These are phyloP conservation scores for Poecile montanus DNA, from an alignment of 2,797 vertebrate species.

Conservation along the genomic window DNA sequence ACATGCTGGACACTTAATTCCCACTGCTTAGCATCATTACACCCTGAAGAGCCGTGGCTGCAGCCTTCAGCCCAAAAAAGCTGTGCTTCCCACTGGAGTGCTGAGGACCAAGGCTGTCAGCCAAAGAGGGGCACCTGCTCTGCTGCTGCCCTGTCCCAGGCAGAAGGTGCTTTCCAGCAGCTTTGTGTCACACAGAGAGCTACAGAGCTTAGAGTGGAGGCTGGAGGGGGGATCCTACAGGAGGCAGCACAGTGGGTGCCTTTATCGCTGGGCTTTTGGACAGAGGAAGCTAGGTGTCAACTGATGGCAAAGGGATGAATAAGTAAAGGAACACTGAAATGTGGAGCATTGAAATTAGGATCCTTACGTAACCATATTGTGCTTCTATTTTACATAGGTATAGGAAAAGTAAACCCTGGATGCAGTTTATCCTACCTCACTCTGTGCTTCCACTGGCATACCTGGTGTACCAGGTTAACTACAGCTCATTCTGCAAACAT, in stretches of 20 bases:
- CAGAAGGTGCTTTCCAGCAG: not conserved
- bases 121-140: not conserved
- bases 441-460: not conserved
- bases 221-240: not conserved
- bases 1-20: not conserved
- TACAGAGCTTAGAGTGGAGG: not conserved
- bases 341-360: not conserved
- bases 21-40: fast-evolving
- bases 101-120: fast-evolving
- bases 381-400: not conserved
- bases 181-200: not conserved
- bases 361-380: not conserved
- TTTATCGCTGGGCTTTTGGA: not conserved
- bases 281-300: not conserved
- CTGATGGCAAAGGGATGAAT: not conserved
- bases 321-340: not conserved
- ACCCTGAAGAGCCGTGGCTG: not conserved
- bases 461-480: not conserved
- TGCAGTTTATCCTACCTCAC: not conserved
- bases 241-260: fast-evolving
- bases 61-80: not conserved
- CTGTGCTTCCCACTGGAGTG: not conserved
- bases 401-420: not conserved
- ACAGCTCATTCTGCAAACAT: not conserved
- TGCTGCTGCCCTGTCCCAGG: not conserved